A percentile compares a stretch with the other conserved stretches of the same genome.
phyloP scores from a whole-genome alignment of 2,113 vertebrate species.

The Protobothrops mucrosquamatus region DNA sequence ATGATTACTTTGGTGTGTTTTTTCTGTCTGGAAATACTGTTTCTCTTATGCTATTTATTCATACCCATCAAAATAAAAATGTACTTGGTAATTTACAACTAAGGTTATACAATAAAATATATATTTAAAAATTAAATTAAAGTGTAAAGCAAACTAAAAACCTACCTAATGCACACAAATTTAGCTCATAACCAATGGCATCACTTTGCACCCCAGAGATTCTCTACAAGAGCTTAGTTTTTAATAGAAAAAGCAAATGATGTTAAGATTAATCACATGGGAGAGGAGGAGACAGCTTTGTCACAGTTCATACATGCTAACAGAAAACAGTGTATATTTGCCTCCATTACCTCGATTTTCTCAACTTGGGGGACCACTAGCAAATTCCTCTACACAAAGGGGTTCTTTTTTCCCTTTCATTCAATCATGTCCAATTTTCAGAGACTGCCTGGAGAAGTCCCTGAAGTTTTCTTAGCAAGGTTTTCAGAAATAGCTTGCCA shows the following conservation, averaged over 20 bases:
- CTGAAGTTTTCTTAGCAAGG: background rate
- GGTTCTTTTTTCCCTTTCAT: background rate
- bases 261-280: background rate
- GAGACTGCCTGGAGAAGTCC: background rate
- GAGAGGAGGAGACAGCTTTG: background rate
- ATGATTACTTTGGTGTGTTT: background rate
- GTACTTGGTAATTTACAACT: background rate
- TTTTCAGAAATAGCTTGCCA: background rate
- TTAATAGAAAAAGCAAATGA: background rate
- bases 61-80: background rate
- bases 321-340: background rate
- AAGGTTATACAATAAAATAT: background rate
- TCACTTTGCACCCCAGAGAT: background rate
- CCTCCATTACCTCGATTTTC: background rate
- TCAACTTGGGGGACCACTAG: background rate
- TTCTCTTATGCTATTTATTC: background rate
- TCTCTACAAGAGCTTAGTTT: background rate
- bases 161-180: background rate
- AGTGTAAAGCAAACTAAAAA: background rate
- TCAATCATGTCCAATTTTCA: background rate
- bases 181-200: background rate
- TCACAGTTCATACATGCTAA: background rate
- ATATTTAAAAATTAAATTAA: background rate
- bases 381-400: background rate
- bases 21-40: background rate